Evolutionary conservation across 2,797 vertebrate species (phyloP).

Genomic region (Crenuchus spilurus): DNA sequence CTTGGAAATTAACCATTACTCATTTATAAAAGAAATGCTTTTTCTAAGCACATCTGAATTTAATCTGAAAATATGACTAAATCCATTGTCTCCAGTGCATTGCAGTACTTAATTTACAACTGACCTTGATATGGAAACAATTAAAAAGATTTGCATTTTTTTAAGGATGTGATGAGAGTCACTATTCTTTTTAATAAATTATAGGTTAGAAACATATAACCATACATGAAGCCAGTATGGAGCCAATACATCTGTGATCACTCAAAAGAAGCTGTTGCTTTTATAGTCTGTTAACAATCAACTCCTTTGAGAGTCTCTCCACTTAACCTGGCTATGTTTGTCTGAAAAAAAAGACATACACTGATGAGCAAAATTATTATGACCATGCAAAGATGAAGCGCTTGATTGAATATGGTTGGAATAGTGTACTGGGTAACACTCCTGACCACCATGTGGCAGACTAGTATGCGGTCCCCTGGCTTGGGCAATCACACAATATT

Average conservation of each 20-base stretch:
- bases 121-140: slow-evolving; percentile 31
- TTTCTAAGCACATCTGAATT: slow-evolving; percentile 22
- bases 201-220: slow-evolving; percentile 19
- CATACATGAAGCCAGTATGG: slow-evolving; percentile 21
- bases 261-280: slow-evolving; percentile 48
- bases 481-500: no score
- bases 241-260: slow-evolving; percentile 66
- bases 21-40: slow-evolving; percentile 18
- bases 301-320: not conserved
- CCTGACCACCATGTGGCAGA: no score
- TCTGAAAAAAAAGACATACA: not conserved
- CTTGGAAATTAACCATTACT: slow-evolving; percentile 17
- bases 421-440: no score
- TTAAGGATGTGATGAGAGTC: slow-evolving; percentile 46
- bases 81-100: not conserved
- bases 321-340: not conserved
- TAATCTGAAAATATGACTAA: slow-evolving; percentile 9
- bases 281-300: slow-evolving; percentile 27
- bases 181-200: slow-evolving; percentile 59
- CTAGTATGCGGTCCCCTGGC: no score
- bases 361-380: no score
- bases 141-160: slow-evolving; percentile 51
- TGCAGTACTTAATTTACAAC: slow-evolving; percentile 41
- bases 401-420: no score
- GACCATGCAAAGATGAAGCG: no score